Evolutionary conservation across 2,113 vertebrate species (phyloP), one percentile per base, ranked within the genome.

Genomic region (Toxotes chatareus): DNA sequence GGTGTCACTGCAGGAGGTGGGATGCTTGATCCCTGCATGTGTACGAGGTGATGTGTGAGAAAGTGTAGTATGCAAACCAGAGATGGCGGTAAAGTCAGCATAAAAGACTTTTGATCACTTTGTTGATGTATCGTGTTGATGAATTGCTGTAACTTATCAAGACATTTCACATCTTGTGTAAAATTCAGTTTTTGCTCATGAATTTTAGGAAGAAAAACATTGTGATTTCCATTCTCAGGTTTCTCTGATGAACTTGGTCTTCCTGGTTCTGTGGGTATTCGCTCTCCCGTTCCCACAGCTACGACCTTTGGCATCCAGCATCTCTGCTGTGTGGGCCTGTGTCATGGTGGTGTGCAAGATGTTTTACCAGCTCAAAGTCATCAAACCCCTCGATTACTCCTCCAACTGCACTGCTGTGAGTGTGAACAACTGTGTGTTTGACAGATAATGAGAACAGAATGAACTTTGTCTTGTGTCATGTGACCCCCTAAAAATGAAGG

Each of bases 291-390:
- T 88, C 27, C 83, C 94, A 16, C 89, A 87, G n/a, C 65, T 95
- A 2, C 93, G 90, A 1, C 94, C 90, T 1, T 3, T 88, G 3
- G 91, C 95, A 4, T 94, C 95, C 68, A 90, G 83, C 12, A 73
- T 95, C 23, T 96, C 94, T 5, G 92, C 95, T 0, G 90, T 95
- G 1, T 95, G 95, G 96, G 95, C 95, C 1, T 95, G 95, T 4
- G 80, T 95, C 74, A 93, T 94, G 90, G 94, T 96, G 67, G 92
- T 95, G 82, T 95, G 94, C 83, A 95, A 96, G 88, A 96, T 95
- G 95, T 94, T 95, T 80, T 96, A 96, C 85, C 96, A 96, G 88
- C 91, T 96, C 75, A 96, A 95, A 83, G 91, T 95, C 44, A 92
- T 96, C 62, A 92, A 95, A 44, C 94, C 95, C 0, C 74, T 87